Evolutionary conservation across 2,888 invertebrate species (phyloP).

Genomic region (Melipona bicolor): DNA sequence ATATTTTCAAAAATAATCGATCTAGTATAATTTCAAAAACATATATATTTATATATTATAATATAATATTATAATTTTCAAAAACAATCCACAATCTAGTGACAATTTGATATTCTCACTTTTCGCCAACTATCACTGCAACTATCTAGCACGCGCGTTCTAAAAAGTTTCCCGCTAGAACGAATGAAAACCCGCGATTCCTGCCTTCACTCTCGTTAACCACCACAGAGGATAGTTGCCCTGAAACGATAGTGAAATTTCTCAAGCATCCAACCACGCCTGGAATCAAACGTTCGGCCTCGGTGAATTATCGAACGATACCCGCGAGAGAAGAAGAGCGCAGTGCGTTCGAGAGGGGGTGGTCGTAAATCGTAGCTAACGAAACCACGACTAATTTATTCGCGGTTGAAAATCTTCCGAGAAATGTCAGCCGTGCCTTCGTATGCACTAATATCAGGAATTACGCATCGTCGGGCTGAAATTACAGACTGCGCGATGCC

Average conservation of each 20-base stretch:
- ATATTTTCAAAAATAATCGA: no score
- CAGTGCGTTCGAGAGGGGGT: not conserved
- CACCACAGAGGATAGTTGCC: not conserved
- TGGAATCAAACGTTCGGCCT: not conserved
- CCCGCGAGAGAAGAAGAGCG: constrained; percentile 9
- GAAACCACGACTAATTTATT: constrained; percentile 29
- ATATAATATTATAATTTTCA: no score
- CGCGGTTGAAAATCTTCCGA: constrained; percentile 17
- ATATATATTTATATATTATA: no score
- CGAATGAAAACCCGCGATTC: not conserved
- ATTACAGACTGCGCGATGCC: constrained; percentile 32
- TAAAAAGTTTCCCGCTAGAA: not conserved
- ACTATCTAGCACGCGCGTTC: not conserved
- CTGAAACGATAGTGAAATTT: constrained; percentile 22
- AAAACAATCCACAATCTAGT: no score
- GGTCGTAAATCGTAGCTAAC: constrained; percentile 23
- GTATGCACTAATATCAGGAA: constrained; percentile 22
- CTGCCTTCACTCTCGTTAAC: not conserved
- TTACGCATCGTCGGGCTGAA: constrained; percentile 18
- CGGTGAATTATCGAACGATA: constrained; percentile 36
- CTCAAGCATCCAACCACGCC: constrained; percentile 26
- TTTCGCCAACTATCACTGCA: not conserved
- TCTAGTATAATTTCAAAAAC: no score
- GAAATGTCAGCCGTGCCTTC: constrained; percentile 25
- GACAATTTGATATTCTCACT: no score